Conservation (phyloP, 1,140 invertebrate species). For the Drosophila repletoides region DNA sequence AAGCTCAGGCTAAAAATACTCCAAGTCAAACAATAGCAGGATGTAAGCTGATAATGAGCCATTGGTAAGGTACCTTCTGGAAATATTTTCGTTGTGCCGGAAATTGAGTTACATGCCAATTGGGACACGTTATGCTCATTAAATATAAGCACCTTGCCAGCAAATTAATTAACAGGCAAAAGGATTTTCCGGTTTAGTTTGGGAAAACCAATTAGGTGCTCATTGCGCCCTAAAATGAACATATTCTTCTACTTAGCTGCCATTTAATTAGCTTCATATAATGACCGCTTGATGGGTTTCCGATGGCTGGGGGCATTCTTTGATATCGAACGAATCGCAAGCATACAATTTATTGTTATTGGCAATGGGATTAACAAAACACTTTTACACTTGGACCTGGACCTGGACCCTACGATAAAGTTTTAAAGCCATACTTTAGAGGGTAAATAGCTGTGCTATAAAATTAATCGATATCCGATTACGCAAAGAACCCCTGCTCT, state of each 20-base stretch:
- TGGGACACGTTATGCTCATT: conserved; percentile 34
- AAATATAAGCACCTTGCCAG: conserved; percentile 9
- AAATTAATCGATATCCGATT: conserved; percentile 24
- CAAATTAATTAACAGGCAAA: conserved; percentile 26
- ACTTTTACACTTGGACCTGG: conserved; percentile 1
- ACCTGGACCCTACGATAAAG: conserved; percentile 9
- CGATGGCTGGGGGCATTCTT: not conserved
- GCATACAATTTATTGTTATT: conserved; percentile 32
- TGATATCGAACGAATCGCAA: conserved; percentile 1
- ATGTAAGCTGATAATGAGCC: conserved; percentile 4
- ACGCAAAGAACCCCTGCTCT: conserved; percentile 1
- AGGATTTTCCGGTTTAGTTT: conserved; percentile 19
- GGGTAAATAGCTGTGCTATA: conserved; percentile 20
- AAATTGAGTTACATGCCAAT: conserved; percentile 36
- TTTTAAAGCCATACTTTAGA: conserved; percentile 12
- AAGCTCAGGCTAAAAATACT: conserved; percentile 6
- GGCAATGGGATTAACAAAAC: conserved; percentile 3
- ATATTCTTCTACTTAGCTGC: not conserved
- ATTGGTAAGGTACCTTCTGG: not conserved
- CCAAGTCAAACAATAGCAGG: not conserved
- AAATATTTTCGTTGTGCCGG: not conserved
- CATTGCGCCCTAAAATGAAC: not conserved
- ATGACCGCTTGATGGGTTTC: conserved; percentile 16
- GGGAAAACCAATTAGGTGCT: conserved; percentile 29
- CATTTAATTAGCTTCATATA: conserved; percentile 26